A percentile compares a stretch with the other conserved stretches of the same genome.
phyloP scores from a whole-genome alignment of 2,797 vertebrate genomes.

The Varecia variegata region DNA sequence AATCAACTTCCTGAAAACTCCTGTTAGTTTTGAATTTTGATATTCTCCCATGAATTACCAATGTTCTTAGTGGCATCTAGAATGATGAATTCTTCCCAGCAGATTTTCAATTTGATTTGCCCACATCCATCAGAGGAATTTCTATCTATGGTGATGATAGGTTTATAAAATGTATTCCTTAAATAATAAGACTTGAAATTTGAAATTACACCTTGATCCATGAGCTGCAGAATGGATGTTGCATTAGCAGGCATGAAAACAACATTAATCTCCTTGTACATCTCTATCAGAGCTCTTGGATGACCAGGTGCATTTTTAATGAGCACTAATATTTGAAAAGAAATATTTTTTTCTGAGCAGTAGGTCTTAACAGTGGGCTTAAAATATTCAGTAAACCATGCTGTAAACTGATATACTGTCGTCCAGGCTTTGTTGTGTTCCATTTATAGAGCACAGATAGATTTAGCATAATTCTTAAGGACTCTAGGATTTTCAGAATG shows the following conservation, averaged over 20 bases:
- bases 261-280: not conserved
- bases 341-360: not conserved
- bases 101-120: not conserved
- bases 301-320: not conserved
- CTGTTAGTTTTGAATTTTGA: not conserved
- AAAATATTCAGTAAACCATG: not conserved
- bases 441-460: not conserved
- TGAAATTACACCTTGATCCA: not conserved
- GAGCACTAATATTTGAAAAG: not conserved
- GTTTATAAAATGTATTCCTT: not conserved
- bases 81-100: not conserved
- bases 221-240: not conserved
- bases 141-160: not conserved
- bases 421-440: not conserved
- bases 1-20: not conserved
- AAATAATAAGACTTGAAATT: not conserved
- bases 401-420: not conserved
- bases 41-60: not conserved
- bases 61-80: not conserved
- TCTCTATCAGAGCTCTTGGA: not conserved
- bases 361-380: not conserved
- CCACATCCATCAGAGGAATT: not conserved
- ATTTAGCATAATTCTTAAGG: not conserved
- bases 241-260: not conserved
- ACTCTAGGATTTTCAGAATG: not conserved